Evolutionary conservation across 1,140 invertebrate genomes (phyloP).

Genomic region (Saccostrea cuccullata): DNA sequence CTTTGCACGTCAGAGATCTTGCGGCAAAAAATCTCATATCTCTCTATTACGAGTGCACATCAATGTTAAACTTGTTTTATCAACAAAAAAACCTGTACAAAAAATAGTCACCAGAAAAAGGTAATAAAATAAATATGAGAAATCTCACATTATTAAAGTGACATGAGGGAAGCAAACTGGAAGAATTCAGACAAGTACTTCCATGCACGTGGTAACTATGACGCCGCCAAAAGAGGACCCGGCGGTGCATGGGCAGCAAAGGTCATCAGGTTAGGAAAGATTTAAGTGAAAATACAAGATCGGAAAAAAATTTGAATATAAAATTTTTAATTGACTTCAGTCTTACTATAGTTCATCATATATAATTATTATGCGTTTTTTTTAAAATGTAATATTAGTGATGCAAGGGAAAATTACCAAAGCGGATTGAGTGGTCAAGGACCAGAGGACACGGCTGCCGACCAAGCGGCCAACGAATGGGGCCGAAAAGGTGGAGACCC

Average conservation of each 20-base stretch:
- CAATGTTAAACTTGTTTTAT: not conserved
- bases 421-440: slow-evolving; percentile 38
- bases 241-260: slow-evolving; percentile 51
- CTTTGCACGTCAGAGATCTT: too few relatives aligned
- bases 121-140: not conserved
- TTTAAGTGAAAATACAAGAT: too few relatives aligned
- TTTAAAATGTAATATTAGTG: not conserved
- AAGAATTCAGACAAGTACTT: slow-evolving; percentile 55
- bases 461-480: slow-evolving; percentile 56
- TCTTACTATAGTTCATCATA: too few relatives aligned
- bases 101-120: too few relatives aligned
- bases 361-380: not conserved
- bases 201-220: slow-evolving; percentile 52
- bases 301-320: too few relatives aligned
- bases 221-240: slow-evolving; percentile 49
- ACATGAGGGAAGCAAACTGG: slow-evolving; percentile 51
- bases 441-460: slow-evolving; percentile 40
- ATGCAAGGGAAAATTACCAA: slow-evolving; percentile 47
- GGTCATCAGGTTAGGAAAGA: slow-evolving; percentile 46
- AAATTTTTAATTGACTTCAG: too few relatives aligned
- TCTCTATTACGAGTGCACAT: too few relatives aligned
- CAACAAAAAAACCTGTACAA: too few relatives aligned
- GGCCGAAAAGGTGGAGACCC: slow-evolving; percentile 56
- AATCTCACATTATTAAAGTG: slow-evolving; percentile 10
- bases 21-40: too few relatives aligned